Evolutionary conservation across 1,140 invertebrate species (phyloP), one percentile per base, ranked within the genome.

Genomic region (Cherax destructor): DNA sequence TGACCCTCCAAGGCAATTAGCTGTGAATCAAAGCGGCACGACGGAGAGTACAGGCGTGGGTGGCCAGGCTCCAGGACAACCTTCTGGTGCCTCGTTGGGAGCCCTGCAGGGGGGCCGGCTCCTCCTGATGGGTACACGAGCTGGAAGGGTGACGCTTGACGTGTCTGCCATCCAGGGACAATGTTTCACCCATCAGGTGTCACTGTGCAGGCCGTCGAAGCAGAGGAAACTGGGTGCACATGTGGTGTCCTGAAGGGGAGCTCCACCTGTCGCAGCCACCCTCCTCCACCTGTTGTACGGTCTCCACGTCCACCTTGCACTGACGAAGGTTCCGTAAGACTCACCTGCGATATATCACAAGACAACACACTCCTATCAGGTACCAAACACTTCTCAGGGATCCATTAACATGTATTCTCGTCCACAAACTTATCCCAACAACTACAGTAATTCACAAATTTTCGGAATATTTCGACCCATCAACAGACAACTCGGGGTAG

Each of bases 171-270:
- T 76, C 85, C 41, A 50, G 52, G 85, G 72, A 86, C 85, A 86
- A 86, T 86, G 85, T 86, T 50, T 86, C 85, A 77, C 21, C 85
- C 85, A 86, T 86, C 85, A 78, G 85, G 85, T 78, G 85, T 86
- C 85, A 86, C 65, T 41, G 50, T 59, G 74, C 16, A 77, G 52
- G 85, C 76, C 72, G 72, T 59, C 30, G 74, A 24, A 56, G 13
- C 85, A 76, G 30, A 56, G 52, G 11, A 50, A 86, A 7, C 24
- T 1, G 65, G 72, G 30, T 84, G n/a, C 85, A 86, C 83, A 72
- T 86, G 72, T 78, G 85, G 84, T 24, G 30, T 10, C 83, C 69
- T 24, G 13, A 24, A 76, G 30, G 74, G 74, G 85, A n/a, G 24
- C 85, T 74, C 74, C 74, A 86, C 85, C 85, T 86, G 85, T 86